Conservation (phyloP, 1,140 invertebrate genomes). For the Zophobas morio region DNA sequence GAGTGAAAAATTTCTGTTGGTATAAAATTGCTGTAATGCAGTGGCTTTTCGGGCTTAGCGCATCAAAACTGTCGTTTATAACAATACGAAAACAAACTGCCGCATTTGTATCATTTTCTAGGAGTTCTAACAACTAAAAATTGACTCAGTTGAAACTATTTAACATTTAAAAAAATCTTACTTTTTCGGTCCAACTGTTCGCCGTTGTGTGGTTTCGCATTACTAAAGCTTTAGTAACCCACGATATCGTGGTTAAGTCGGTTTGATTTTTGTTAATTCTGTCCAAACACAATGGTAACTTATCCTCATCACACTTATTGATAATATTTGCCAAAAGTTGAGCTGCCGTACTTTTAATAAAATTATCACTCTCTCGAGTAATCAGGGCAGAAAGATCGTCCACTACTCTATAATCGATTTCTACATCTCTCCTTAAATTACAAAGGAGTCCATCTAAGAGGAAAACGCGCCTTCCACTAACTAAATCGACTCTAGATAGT, state of each 20-base stretch:
- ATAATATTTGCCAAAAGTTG: conserved; percentile 69
- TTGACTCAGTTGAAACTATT: conserved; percentile 52
- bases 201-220: conserved; percentile 70
- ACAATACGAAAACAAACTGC: conserved; percentile 68
- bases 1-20: conserved; percentile 61
- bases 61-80: conserved; percentile 67
- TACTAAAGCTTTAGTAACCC: conserved; percentile 74
- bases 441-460: conserved; percentile 68
- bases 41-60: conserved; percentile 65
- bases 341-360: conserved; percentile 65
- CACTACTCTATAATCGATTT: conserved; percentile 66
- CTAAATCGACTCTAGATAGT: conserved; percentile 42
- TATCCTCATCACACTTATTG: conserved; percentile 67
- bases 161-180: conserved; percentile 67
- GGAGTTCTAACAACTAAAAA: conserved; percentile 66
- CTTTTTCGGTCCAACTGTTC: conserved; percentile 70
- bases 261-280: conserved; percentile 28
- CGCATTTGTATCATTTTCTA: conserved; percentile 63
- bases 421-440: conserved; percentile 63
- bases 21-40: conserved; percentile 66
- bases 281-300: conserved; percentile 50
- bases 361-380: conserved; percentile 60
- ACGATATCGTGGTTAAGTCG: conserved; percentile 66
- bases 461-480: conserved; percentile 62
- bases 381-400: conserved; percentile 62